Conservation (phyloP, 2,113 vertebrate genomes). For the Sula dactylatra region DNA sequence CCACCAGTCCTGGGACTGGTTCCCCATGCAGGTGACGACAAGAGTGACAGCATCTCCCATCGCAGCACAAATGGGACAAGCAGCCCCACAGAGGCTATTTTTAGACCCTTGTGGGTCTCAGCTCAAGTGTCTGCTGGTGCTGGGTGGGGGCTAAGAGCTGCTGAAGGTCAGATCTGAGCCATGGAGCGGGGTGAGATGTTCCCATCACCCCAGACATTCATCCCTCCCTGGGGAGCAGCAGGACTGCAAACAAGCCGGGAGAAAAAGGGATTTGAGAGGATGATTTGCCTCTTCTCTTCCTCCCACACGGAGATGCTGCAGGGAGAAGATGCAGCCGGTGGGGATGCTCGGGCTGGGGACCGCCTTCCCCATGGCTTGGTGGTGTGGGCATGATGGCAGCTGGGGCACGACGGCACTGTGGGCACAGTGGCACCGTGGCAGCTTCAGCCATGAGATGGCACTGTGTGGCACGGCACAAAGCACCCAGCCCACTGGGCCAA, state of each 20-base stretch:
- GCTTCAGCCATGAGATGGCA: neutral
- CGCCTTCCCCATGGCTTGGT: fast-evolving
- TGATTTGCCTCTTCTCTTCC: neutral
- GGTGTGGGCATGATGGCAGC: neutral
- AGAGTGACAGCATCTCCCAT: neutral
- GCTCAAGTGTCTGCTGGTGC: neutral
- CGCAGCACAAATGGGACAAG: neutral
- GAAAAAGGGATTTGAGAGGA: neutral
- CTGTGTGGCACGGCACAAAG: fast-evolving
- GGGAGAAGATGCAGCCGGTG: neutral
- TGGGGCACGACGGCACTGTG: fast-evolving
- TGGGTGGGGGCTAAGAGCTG: neutral
- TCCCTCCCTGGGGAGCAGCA: neutral
- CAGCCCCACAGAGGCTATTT: neutral
- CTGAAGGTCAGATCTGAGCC: neutral
- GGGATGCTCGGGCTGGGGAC: neutral
- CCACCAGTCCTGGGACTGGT: neutral
- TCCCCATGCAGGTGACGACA: neutral
- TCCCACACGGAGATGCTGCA: neutral
- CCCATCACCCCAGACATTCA: neutral
- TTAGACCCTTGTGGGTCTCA: neutral
- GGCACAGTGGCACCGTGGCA: neutral
- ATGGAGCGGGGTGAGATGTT: neutral
- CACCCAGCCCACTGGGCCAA: neutral
- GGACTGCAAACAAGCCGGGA: fast-evolving